phyloP scores from a whole-genome alignment of 2,888 invertebrate genomes.

The Eupelmus urozonus region DNA sequence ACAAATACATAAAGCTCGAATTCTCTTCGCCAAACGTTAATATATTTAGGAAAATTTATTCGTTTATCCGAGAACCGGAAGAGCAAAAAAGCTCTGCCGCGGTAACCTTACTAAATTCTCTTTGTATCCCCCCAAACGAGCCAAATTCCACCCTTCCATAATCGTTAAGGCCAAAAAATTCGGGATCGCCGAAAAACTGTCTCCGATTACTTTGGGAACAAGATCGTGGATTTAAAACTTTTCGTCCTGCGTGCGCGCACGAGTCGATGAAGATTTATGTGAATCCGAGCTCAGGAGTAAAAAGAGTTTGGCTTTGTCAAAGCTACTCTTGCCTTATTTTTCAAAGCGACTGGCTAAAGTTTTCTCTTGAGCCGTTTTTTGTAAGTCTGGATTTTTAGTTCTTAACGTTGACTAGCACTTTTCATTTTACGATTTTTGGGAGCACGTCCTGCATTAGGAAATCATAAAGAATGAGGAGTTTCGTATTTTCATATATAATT shows the following conservation, averaged over 20 bases:
- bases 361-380: neutral
- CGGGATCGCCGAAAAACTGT: neutral
- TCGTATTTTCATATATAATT: no score
- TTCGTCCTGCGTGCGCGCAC: neutral
- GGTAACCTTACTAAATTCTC: neutral
- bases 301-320: neutral
- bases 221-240: slow-evolving; percentile 50
- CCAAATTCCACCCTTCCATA: slow-evolving; percentile 11
- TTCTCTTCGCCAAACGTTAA: no score
- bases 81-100: neutral
- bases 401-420: no score
- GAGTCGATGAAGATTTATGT: slow-evolving; percentile 42
- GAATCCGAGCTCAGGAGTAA: neutral
- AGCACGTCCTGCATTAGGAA: no score
- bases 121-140: neutral
- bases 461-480: no score
- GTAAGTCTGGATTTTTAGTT: no score
- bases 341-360: slow-evolving; percentile 11
- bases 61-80: neutral
- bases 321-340: neutral
- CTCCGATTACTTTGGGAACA: slow-evolving; percentile 19
- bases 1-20: no score
- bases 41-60: slow-evolving; percentile 6
- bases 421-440: no score
- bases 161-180: neutral